Conservation (phyloP, 92 coral and sea anemone species). For the Virgularia gustaviana region DNA sequence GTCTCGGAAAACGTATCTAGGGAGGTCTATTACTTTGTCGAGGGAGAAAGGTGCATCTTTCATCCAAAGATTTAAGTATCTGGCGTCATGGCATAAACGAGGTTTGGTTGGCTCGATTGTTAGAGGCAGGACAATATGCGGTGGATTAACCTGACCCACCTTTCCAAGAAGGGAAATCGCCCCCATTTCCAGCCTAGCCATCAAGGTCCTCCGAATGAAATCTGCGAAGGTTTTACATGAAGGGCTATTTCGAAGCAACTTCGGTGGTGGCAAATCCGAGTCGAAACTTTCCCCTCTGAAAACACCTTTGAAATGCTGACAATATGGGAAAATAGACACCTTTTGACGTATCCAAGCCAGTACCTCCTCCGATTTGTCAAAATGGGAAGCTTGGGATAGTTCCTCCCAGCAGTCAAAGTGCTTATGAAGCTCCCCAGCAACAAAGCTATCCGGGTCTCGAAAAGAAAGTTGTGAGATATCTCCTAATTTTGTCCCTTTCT, state of each 20-base stretch:
- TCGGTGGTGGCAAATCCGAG: slow-evolving; percentile 31
- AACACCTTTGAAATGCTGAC: neutral
- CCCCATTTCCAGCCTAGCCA: slow-evolving; percentile 40
- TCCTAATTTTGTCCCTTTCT: neutral
- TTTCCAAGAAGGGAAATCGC: slow-evolving; percentile 42
- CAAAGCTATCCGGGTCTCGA: neutral
- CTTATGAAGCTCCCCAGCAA: neutral
- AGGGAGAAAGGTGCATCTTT: slow-evolving; percentile 16
- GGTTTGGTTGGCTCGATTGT: slow-evolving; percentile 51
- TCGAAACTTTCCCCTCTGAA: neutral
- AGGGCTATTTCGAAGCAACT: slow-evolving; percentile 28
- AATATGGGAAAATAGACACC: neutral
- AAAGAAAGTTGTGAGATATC: neutral
- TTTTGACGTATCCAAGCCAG: neutral
- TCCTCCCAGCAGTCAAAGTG: neutral
- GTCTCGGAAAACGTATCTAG: slow-evolving; percentile 34
- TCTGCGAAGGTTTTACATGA: slow-evolving; percentile 39
- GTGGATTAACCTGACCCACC: slow-evolving; percentile 38
- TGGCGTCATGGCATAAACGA: slow-evolving; percentile 16
- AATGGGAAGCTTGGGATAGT: neutral
- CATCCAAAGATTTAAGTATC: no score
- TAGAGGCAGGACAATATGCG: slow-evolving; percentile 43
- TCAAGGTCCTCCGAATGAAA: slow-evolving; percentile 34
- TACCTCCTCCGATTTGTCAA: neutral
- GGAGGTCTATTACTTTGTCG: slow-evolving; percentile 19